Evolutionary conservation across 2,888 invertebrate species (phyloP), one percentile per base, ranked within the genome.

Genomic region (Aporophyla lueneburgensis): DNA sequence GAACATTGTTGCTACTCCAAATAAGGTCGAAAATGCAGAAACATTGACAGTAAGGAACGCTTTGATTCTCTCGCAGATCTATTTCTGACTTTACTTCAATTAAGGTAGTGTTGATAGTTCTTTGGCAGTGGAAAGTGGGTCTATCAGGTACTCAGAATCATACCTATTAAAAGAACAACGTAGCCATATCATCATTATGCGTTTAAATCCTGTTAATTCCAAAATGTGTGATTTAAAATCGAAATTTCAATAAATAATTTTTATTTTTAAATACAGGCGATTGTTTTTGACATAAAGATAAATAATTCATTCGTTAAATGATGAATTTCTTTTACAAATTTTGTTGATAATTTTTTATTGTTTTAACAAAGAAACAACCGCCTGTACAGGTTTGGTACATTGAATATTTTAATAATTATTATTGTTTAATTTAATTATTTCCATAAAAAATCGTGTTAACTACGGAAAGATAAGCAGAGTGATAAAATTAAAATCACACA

Each of bases 381-480:
- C 19, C n/a, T 19, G 19, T n/a, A 53, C 5, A 46, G 2, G 14
- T 40, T 49, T 58, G 56, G 63, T 46, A 78, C 56, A 74, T 63
- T 51, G 21, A 58, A 56, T 12, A 46, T 80, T 53, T 33, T 46
- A 21, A 53, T 69, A 12, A n/a, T 46, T 14, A 53, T 73, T 59
- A 71, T 43, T 43, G 49, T 71, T 59, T 63, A 51, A 27, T 80
- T 63, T 71, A 80, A 63, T 53, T 74, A 63, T 73, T 80, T 63
- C 7, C 33, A 51, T 63, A 70, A 62, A 24, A 21, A 58, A 33
- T 77, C n/a, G 24, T 75, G 40, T 67, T 74, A 19, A 68, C 46
- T 54, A 79, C 53, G 6, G 82, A 79, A 68, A 78, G 19, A 5
- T 74, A 80, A 76, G 82, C 67, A 68, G 76, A 81, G 68, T n/a